Conservation (phyloP, 2,797 vertebrate genomes). For the Acanthornis magna region DNA sequence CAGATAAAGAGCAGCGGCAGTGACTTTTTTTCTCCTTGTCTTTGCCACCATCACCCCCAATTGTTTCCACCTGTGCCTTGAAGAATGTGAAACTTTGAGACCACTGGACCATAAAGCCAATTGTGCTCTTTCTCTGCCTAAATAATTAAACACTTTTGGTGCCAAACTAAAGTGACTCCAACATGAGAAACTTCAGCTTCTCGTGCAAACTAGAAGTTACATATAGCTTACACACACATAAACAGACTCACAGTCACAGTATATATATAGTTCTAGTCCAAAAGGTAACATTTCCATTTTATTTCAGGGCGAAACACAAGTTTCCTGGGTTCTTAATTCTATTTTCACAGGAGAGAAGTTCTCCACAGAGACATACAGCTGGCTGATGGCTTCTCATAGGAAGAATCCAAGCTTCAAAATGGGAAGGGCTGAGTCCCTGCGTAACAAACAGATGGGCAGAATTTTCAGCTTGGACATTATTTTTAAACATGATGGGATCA, state of each 20-base stretch:
- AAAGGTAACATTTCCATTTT: background rate
- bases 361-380: background rate
- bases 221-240: background rate
- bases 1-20: background rate
- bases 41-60: background rate
- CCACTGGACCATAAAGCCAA: background rate
- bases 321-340: background rate
- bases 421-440: background rate
- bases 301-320: background rate
- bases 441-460: background rate
- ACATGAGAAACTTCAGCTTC: background rate
- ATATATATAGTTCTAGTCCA: background rate
- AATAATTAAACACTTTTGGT: background rate
- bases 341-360: background rate
- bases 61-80: background rate
- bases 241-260: background rate
- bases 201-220: accelerated
- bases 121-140: background rate
- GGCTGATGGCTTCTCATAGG: background rate
- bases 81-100: background rate
- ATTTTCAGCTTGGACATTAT: background rate
- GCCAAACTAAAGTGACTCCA: background rate
- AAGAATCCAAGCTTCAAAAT: background rate
- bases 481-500: background rate
- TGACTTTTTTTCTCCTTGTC: background rate